Conservation (phyloP, 2,888 invertebrate genomes). For the Apamea epomidion region DNA sequence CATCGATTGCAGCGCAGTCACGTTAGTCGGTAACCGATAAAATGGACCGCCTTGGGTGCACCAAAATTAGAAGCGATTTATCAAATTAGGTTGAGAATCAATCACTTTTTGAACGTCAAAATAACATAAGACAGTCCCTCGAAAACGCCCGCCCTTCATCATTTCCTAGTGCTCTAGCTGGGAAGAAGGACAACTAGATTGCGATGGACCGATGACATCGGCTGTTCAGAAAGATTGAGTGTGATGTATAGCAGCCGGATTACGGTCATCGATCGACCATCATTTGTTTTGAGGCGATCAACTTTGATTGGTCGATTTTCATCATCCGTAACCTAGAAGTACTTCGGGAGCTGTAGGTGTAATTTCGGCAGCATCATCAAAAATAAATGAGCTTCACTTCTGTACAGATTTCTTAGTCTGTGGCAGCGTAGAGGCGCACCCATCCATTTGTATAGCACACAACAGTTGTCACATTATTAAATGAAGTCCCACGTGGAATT, state of each 20-base stretch:
- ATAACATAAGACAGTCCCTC: background rate
- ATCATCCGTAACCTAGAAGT: background rate
- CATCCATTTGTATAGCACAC: constrained; percentile 42
- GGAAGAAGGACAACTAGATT: background rate
- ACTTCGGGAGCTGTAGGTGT: background rate
- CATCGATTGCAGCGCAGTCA: background rate
- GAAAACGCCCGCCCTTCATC: background rate
- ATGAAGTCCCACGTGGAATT: constrained; percentile 32
- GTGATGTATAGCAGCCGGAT: background rate
- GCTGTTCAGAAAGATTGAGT: background rate
- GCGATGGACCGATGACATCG: background rate
- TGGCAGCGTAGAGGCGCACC: constrained; percentile 15
- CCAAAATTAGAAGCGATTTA: background rate
- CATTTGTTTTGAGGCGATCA: background rate
- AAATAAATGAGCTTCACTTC: background rate
- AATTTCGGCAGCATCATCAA: background rate
- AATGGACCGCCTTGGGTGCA: background rate
- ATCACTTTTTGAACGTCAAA: background rate
- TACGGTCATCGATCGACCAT: background rate
- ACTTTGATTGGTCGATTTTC: too few species aligned
- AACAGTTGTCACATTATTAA: constrained; percentile 46
- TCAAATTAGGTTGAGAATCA: background rate
- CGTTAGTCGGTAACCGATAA: background rate
- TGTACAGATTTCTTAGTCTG: constrained; percentile 15
- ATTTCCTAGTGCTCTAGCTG: background rate